These are phyloP conservation scores for Cistogaster globosa DNA, from an alignment of 2,888 invertebrate species.

Conservation along the genomic window DNA sequence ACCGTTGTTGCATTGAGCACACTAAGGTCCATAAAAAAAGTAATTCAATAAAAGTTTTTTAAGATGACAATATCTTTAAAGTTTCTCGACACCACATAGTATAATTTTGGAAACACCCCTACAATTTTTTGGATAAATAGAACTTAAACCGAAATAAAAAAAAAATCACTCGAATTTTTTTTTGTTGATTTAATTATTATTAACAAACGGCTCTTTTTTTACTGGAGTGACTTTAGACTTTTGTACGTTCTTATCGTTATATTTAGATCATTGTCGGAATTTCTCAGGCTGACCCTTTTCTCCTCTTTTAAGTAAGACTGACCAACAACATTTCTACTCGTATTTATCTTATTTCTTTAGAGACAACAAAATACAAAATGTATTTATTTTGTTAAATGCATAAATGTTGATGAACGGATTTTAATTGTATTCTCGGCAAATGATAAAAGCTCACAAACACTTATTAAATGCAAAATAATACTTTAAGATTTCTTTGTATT, in stretches of 20 bases:
- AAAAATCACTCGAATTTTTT: conserved; percentile 43
- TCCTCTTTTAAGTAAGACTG: conserved; percentile 8
- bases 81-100: conserved; percentile 22
- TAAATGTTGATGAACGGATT: conserved; percentile 36
- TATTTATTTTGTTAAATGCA: conserved; percentile 32
- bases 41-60: not conserved
- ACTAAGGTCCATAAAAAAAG: no score
- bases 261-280: conserved; percentile 43
- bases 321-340: not conserved
- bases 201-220: conserved; percentile 46
- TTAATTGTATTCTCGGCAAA: conserved; percentile 44
- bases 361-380: conserved; percentile 41
- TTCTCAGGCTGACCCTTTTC: conserved; percentile 56
- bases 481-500: conserved; percentile 53
- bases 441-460: conserved; percentile 29
- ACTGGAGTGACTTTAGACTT: conserved; percentile 67
- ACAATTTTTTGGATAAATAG: conserved; percentile 49
- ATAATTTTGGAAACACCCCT: conserved; percentile 58
- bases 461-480: conserved; percentile 41
- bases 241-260: conserved; percentile 59
- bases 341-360: conserved; percentile 39
- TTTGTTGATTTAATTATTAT: conserved; percentile 40
- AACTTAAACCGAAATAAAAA: conserved; percentile 5
- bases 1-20: no score
- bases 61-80: not conserved